These are phyloP conservation scores for Chironomus riparius DNA, from an alignment of 2,888 invertebrate genomes.

Conservation along the genomic window DNA sequence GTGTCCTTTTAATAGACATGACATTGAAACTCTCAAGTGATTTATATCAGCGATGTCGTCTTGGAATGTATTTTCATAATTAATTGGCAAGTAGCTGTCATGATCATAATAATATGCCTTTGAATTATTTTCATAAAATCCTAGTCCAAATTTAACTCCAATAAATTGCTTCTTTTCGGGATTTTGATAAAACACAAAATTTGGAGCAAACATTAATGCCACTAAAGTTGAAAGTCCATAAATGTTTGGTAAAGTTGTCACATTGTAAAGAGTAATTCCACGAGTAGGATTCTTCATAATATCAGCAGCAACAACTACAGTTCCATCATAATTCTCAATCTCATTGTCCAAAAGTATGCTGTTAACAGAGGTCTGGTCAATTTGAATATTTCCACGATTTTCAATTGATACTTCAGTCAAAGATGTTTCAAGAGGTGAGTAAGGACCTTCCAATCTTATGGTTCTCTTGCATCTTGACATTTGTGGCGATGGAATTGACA, in stretches of 20 bases:
- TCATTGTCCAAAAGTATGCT: slow-evolving; percentile 72
- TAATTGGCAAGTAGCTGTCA: slow-evolving; percentile 72
- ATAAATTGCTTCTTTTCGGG: slow-evolving; percentile 46
- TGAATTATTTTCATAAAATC: slow-evolving; percentile 48
- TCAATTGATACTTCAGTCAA: slow-evolving; percentile 48
- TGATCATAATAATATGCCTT: slow-evolving; percentile 66
- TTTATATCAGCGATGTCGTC: slow-evolving; percentile 55
- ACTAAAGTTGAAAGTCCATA: slow-evolving; percentile 72
- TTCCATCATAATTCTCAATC: slow-evolving; percentile 49
- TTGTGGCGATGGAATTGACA: slow-evolving; percentile 39
- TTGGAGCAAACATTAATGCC: slow-evolving; percentile 72
- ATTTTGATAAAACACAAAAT: slow-evolving; percentile 65
- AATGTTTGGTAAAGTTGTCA: slow-evolving; percentile 75
- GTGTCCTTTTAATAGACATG: neutral
- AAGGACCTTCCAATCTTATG: slow-evolving; percentile 60
- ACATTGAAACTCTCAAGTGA: neutral
- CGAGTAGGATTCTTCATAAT: slow-evolving; percentile 49
- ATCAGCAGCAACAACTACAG: slow-evolving; percentile 50
- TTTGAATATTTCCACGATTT: slow-evolving; percentile 47
- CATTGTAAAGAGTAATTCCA: slow-evolving; percentile 62
- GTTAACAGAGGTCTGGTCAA: slow-evolving; percentile 77
- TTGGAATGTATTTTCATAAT: slow-evolving; percentile 55
- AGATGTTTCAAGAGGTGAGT: slow-evolving; percentile 57
- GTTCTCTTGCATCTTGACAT: slow-evolving; percentile 39
- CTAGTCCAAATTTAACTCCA: slow-evolving; percentile 78